Evolutionary conservation across 2,797 vertebrate genomes (phyloP).

Genomic region (Schizopygopsis pylzovi): DNA sequence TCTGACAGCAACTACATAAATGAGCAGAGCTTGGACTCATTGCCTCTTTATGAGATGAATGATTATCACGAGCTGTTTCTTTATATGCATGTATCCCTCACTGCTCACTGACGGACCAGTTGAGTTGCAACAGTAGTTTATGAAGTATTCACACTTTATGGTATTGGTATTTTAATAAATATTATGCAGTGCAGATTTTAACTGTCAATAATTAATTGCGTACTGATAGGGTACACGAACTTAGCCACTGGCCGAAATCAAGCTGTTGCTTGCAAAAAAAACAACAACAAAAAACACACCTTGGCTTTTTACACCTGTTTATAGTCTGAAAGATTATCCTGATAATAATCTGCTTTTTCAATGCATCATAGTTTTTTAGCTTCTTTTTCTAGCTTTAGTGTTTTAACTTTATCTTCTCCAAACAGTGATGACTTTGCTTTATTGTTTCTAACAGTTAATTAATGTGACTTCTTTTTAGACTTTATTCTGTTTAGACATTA

Average conservation of each 20-base stretch:
- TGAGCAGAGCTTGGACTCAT: neutral
- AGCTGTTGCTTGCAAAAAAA: slow-evolving; percentile 1
- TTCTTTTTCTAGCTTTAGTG: too few relatives aligned
- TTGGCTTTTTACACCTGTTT: neutral
- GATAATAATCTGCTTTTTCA: neutral
- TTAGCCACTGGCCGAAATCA: neutral
- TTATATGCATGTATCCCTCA: neutral
- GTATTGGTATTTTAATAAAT: neutral
- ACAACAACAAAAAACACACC: neutral
- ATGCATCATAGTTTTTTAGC: neutral
- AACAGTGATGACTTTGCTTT: neutral
- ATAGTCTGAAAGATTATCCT: neutral
- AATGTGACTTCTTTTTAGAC: neutral
- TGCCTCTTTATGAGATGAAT: neutral
- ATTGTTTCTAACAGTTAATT: neutral
- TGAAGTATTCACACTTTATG: slow-evolving; percentile 2
- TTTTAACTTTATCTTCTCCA: neutral
- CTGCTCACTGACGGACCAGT: neutral
- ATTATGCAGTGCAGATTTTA: neutral
- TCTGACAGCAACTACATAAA: slow-evolving; percentile 26
- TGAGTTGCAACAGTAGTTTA: neutral
- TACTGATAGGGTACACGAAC: neutral
- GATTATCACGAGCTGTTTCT: neutral
- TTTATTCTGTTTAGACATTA: neutral
- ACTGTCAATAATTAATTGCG: slow-evolving; percentile 4